Base-by-base conservation (phyloP, 2,888 invertebrate genomes). In the Dendrolimus houi region DNA sequence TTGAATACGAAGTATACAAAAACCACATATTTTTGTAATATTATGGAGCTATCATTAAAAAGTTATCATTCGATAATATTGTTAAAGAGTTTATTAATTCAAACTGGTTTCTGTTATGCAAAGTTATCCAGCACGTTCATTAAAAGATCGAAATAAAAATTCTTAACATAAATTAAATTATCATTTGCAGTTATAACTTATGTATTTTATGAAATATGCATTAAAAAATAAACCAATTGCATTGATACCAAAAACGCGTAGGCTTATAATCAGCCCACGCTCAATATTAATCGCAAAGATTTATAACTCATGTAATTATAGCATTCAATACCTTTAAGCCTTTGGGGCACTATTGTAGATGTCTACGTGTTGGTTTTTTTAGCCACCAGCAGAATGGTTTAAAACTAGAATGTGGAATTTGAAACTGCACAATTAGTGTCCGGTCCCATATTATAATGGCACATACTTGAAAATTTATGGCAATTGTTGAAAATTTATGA, bases 341-440 rank as follows among this genome's bases (percentile, higher is more conserved):
- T 47, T 47, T 12, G 47, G 47, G 47, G 47, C 9, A 47, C 47
- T 9, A 47, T 47, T 47, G 47, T 47, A 9, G 12, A 47, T 47
- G 9, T 8, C 9, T 12, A 47, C 12, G 7, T 9, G 47, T 47
- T 47, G 9, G 9, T 47, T 47, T 47, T 47, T 47, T 47, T 47
- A 10, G 12, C 12, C 12, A 47, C 9, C 12, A 47, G 9, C 9
- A 47, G 3, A 47, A 47, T 47, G 47, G 47, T 56, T 52, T 53
- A 47, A 54, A 53, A 52, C 52, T 58, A 52, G 52, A 55, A 55
- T 7, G 17, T 8, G 54, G 54, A 55, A 55, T 47, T 58, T 55
- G 52, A 55, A 79, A 77, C 70, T 58, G 71, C 73, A 79, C 75
- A 77, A 79, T 81, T 80, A 81, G 72, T 63, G 70, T 77, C 76